phyloP scores from a whole-genome alignment of 2,888 invertebrate genomes.

The Heliconius ismenius region DNA sequence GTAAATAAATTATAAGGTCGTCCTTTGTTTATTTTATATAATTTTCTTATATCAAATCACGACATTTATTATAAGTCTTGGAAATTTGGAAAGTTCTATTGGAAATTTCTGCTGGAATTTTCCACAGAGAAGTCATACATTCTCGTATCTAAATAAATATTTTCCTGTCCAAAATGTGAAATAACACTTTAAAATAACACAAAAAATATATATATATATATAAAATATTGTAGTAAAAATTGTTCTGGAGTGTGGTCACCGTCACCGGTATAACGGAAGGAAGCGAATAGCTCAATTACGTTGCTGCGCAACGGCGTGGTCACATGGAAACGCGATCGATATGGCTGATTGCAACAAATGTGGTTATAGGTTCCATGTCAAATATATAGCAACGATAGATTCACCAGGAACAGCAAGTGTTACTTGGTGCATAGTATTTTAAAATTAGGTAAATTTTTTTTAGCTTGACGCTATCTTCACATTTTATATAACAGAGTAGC shows the following conservation, averaged over 20 bases:
- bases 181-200: not conserved
- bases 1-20: not conserved
- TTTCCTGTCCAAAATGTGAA: no score
- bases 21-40: not conserved
- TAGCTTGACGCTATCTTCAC: not conserved
- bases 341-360: conserved; percentile 27
- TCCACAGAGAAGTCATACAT: not conserved
- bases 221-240: conserved; percentile 17
- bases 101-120: not conserved
- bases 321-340: conserved; percentile 65
- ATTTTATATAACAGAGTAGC: not conserved
- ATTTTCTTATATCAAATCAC: not conserved
- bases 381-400: not conserved
- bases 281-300: conserved; percentile 73
- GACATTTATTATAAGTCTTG: not conserved
- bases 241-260: conserved; percentile 36
- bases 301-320: conserved; percentile 61
- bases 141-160: no score
- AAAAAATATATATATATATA: no score
- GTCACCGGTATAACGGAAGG: conserved; percentile 63
- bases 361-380: not conserved
- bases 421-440: not conserved
- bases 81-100: no score
- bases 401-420: no score
- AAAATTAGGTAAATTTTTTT: not conserved